Percentiles rank a stretch among this genome's conserved stretches.
These are phyloP conservation scores for Gymnoscelis rufifasciata DNA, from an alignment of 2,888 invertebrate species.

Conservation along the genomic window DNA sequence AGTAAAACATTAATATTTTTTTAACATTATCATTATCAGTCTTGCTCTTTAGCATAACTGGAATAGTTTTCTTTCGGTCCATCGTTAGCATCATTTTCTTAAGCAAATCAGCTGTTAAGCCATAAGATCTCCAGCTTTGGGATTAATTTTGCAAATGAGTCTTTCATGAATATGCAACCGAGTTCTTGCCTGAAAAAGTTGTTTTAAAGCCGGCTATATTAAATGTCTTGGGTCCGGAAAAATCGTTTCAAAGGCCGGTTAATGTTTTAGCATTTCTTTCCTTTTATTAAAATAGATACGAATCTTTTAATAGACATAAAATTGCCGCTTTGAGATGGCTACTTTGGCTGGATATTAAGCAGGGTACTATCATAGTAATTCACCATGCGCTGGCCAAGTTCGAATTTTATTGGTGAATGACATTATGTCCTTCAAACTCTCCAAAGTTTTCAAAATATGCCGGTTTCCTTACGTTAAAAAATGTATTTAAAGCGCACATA, in stretches of 20 bases:
- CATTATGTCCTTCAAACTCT: too few relatives aligned
- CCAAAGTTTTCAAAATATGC: too few relatives aligned
- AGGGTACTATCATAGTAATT: too few relatives aligned
- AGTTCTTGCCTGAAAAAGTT: constrained; percentile 27
- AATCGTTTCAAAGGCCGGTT: constrained; percentile 15
- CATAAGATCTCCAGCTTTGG: constrained; percentile 35
- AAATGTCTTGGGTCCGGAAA: constrained; percentile 24
- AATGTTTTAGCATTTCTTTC: not conserved
- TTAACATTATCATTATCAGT: too few relatives aligned
- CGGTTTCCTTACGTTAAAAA: too few relatives aligned
- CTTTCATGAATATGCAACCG: constrained; percentile 48
- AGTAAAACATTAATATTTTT: too few relatives aligned
- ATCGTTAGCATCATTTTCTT: constrained; percentile 6
- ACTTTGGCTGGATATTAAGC: too few relatives aligned
- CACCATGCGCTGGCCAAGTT: too few relatives aligned
- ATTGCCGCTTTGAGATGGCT: not conserved
- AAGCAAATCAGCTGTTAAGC: constrained; percentile 37
- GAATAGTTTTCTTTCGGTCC: not conserved
- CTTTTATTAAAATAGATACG: not conserved
- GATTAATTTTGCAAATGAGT: constrained; percentile 54
- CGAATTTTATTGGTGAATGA: too few relatives aligned
- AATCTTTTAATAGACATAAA: not conserved
- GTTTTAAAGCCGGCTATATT: constrained; percentile 28
- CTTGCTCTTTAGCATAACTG: not conserved
- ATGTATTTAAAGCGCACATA: too few relatives aligned